Percentiles rank a stretch among this genome's conserved stretches.
phyloP scores from a whole-genome alignment of 2,888 invertebrate genomes.

The Diplazon laetatorius region DNA sequence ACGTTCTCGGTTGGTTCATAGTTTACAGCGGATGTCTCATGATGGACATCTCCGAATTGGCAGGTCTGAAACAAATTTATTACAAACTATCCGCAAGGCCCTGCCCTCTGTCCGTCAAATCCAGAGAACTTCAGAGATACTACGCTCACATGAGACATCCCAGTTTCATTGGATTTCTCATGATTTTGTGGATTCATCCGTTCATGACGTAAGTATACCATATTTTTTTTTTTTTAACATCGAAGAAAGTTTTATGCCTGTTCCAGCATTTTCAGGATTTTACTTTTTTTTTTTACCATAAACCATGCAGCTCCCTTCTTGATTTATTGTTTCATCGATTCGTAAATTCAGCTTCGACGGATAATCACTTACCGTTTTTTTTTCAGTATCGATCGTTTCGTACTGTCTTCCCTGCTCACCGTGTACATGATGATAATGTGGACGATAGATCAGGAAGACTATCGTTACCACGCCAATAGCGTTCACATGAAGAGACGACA shows the following conservation, averaged over 20 bases:
- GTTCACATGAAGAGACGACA: constrained; percentile 83
- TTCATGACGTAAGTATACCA: constrained; percentile 84
- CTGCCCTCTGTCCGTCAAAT: constrained; percentile 84
- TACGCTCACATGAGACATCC: constrained; percentile 86
- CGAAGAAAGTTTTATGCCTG: no score
- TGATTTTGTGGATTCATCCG: constrained; percentile 85
- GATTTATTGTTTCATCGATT: no score
- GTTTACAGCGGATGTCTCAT: constrained; percentile 86
- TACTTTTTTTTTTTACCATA: no score
- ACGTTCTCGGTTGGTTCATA: constrained; percentile 84
- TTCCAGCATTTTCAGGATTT: neutral
- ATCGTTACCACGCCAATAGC: constrained; percentile 84
- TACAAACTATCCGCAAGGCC: constrained; percentile 84
- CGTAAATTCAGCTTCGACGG: no score
- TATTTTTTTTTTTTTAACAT: constrained; percentile 8
- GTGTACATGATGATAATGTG: constrained; percentile 86
- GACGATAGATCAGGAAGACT: constrained; percentile 85
- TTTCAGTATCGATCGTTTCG: constrained; percentile 83
- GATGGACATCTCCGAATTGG: constrained; percentile 86
- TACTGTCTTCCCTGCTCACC: constrained; percentile 84
- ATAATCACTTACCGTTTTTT: constrained; percentile 6
- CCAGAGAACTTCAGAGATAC: constrained; percentile 83
- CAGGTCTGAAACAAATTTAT: constrained; percentile 86
- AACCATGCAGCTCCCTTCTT: no score
- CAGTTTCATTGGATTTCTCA: constrained; percentile 85